Conservation (phyloP, 2,797 vertebrate species). For the Uromys caudimaculatus region DNA sequence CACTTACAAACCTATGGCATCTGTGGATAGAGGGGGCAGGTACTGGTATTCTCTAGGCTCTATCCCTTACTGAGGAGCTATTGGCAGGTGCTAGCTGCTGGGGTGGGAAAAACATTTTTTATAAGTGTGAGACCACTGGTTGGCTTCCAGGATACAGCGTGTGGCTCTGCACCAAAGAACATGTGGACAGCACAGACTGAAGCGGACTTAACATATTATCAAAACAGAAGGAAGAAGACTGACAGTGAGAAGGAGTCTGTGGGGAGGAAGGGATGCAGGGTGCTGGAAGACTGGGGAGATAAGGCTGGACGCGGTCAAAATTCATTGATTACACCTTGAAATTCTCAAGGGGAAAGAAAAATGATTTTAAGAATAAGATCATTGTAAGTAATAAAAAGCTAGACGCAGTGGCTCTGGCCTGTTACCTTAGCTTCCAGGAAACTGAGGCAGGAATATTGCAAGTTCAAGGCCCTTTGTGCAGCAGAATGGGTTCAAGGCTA, state of each 20-base stretch:
- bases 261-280: no score
- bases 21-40: not conserved
- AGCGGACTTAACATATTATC: not conserved
- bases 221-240: not conserved
- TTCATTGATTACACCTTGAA: not conserved
- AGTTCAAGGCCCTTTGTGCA: not conserved
- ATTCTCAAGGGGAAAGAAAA: not conserved
- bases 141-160: not conserved
- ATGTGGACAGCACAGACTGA: not conserved
- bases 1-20: no score
- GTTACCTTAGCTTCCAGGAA: not conserved
- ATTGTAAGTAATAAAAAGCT: not conserved
- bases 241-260: no score
- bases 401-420: not conserved
- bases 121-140: not conserved
- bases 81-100: not conserved
- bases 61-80: not conserved
- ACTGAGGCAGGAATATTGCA: not conserved
- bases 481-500: not conserved
- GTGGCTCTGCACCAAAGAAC: not conserved
- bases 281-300: not conserved
- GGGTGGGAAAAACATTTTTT: not conserved
- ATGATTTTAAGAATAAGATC: not conserved
- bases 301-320: no score
- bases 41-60: no score